phyloP scores from a whole-genome alignment of 2,113 vertebrate genomes.

The Pipa parva region DNA sequence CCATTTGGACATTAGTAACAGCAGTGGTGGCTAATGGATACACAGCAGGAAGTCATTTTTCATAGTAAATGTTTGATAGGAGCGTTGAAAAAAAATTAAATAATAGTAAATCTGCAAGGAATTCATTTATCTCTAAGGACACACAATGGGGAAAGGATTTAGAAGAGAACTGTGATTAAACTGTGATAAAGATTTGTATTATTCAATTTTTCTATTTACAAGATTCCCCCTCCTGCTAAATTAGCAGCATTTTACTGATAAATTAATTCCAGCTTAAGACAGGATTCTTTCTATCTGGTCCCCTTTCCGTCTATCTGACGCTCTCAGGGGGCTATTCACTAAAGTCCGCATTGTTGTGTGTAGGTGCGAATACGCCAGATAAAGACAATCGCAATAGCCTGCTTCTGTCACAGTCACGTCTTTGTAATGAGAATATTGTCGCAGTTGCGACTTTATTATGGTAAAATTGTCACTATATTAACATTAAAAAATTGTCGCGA shows the following conservation, averaged over 20 bases:
- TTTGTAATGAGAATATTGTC: too few relatives aligned
- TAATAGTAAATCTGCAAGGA: constrained; percentile 33
- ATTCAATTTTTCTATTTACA: constrained; percentile 11
- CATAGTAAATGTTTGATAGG: constrained; percentile 68
- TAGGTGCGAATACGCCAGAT: too few relatives aligned
- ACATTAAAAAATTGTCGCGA: too few relatives aligned
- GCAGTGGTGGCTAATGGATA: constrained; percentile 61
- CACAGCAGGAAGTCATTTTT: constrained; percentile 61
- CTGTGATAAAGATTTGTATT: too few relatives aligned
- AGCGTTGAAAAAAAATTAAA: constrained; percentile 58
- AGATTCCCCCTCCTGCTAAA: constrained; percentile 12
- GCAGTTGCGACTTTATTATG: too few relatives aligned
- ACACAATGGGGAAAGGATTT: constrained; percentile 8
- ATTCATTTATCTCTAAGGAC: constrained; percentile 11
- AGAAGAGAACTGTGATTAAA: background rate
- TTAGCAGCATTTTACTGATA: constrained; percentile 16
- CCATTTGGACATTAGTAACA: constrained; percentile 63
- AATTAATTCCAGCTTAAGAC: constrained; percentile 7
- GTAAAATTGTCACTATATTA: too few relatives aligned
- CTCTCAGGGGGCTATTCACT: too few relatives aligned
- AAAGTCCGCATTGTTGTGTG: too few relatives aligned
- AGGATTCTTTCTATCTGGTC: too few relatives aligned
- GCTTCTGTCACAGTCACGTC: too few relatives aligned
- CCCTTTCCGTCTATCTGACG: too few relatives aligned
- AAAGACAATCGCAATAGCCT: too few relatives aligned